Evolutionary conservation across 2,888 invertebrate genomes (phyloP).

Genomic region (Fragum whitleyi): DNA sequence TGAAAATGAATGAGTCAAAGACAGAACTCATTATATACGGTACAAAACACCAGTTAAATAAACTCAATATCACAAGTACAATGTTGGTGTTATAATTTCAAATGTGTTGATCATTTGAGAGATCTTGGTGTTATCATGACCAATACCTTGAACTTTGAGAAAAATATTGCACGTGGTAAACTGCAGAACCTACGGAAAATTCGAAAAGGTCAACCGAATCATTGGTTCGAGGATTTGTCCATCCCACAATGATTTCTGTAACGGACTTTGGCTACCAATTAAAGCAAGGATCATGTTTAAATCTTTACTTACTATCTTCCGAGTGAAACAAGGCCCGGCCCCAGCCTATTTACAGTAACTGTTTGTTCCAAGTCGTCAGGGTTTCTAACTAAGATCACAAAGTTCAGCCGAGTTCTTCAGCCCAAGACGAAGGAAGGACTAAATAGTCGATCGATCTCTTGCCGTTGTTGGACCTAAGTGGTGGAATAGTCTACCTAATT

Average conservation of each 20-base stretch:
- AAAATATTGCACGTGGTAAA: constrained; percentile 20
- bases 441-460: neutral
- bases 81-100: constrained; percentile 28
- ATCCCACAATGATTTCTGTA: too few relatives aligned
- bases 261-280: too few relatives aligned
- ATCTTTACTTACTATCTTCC: neutral
- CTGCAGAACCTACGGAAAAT: too few relatives aligned
- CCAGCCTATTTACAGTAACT: neutral
- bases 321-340: neutral
- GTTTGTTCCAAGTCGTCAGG: neutral
- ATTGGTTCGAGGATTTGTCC: constrained; percentile 34
- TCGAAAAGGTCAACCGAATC: constrained; percentile 29
- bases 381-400: neutral
- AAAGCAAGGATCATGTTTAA: too few relatives aligned
- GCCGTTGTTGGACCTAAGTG: constrained; percentile 19
- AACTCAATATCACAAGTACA: constrained; percentile 31
- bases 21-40: constrained; percentile 34
- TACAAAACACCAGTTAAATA: constrained; percentile 41
- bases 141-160: constrained; percentile 37
- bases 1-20: too few relatives aligned
- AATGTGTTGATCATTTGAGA: constrained; percentile 40
- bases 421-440: neutral
- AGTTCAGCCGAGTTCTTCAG: neutral
- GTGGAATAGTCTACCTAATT: constrained; percentile 12
- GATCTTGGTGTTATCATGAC: constrained; percentile 37